Base-by-base conservation (phyloP, 2,113 vertebrate genomes). In the Ctenomys sociabilis region DNA sequence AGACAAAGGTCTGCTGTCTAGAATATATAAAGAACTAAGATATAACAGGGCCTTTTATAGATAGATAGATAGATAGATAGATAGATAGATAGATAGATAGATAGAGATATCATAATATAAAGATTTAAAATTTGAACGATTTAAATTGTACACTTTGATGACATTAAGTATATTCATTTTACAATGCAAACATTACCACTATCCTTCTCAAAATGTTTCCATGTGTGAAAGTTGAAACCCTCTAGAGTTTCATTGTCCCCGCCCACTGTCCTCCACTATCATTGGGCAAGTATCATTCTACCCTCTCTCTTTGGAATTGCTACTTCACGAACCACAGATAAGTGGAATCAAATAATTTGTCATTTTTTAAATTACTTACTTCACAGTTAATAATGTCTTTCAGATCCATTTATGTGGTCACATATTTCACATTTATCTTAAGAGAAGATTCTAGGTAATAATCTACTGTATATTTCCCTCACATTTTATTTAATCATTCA, bases 391-490 rank as follows among this genome's bases (percentile, higher is more conserved):
- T 59, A n/a, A 54, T 43, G 11, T 11, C 40, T 90, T 68, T 49
- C 77, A 32, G 24, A 59, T 85, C 9, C 32, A 57, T 70, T 24
- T 12, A 16, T 37, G 5, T 37, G 68, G 11, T 45, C 43, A 17
- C 3, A 70, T 14, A 11, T 66, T 9, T 59, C 30, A 22, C 63
- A 21, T 49, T n/a, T 72, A 28, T 19, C 8, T 70, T 21, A 16
- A 89, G 70, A 3, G 22, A 35, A 78, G 32, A 78, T 78, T 52
- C 11, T 80, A 5, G 81, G 13, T 1, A 54, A n/a, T 37, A 43
- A 1, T n/a, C 5, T 22, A 43, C 0, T 85, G 7, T 19, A 9
- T 68, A 22, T 16, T 52, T 16, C 3, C n/a, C 14, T 5, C 7
- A 70, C 4, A 64, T 64, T 73, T 52, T 73, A 1, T 40, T 64